Evolutionary conservation across 2,797 vertebrate species (phyloP).

Genomic region (Cyclopterus lumpus): DNA sequence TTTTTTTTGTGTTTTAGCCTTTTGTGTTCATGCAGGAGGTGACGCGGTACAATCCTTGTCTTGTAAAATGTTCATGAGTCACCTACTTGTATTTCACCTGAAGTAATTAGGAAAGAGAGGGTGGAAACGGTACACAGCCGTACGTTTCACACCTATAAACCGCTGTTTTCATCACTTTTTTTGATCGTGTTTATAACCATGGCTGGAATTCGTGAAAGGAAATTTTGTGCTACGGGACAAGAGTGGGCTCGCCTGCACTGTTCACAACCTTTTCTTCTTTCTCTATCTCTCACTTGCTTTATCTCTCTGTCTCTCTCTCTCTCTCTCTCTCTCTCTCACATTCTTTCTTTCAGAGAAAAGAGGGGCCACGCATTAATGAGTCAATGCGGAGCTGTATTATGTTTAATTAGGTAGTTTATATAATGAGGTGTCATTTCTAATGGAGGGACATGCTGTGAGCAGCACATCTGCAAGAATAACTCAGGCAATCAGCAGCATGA

Average conservation of each 20-base stretch:
- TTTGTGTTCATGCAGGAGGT: neutral
- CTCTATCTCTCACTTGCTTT: conserved; percentile 63
- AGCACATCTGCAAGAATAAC: conserved; percentile 99
- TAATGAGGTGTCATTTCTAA: conserved; percentile 99
- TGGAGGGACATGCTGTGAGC: conserved; percentile 98
- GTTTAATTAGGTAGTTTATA: conserved; percentile 99
- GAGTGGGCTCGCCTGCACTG: conserved; percentile 75
- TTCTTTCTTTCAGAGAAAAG: conserved; percentile 85
- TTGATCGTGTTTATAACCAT: conserved; percentile 52
- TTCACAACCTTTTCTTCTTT: conserved; percentile 81
- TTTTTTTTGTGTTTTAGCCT: conserved; percentile 1
- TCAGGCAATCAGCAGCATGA: conserved; percentile 98
- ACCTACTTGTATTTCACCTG: neutral
- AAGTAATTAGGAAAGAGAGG: conserved; percentile 4
- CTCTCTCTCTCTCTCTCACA: conserved; percentile 40
- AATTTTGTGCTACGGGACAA: conserved; percentile 39
- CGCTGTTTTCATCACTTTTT: conserved; percentile 46
- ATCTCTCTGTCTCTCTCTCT: conserved; percentile 29
- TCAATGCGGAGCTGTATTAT: conserved; percentile 95
- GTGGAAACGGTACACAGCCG: conserved; percentile 39
- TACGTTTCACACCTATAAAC: conserved; percentile 43
- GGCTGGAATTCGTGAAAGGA: conserved; percentile 51
- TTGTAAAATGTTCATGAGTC: neutral
- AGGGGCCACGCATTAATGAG: conserved; percentile 95
- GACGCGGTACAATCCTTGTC: neutral